These are phyloP conservation scores for Novumbra hubbsi DNA, from an alignment of 2,797 vertebrate genomes.

Conservation along the genomic window DNA sequence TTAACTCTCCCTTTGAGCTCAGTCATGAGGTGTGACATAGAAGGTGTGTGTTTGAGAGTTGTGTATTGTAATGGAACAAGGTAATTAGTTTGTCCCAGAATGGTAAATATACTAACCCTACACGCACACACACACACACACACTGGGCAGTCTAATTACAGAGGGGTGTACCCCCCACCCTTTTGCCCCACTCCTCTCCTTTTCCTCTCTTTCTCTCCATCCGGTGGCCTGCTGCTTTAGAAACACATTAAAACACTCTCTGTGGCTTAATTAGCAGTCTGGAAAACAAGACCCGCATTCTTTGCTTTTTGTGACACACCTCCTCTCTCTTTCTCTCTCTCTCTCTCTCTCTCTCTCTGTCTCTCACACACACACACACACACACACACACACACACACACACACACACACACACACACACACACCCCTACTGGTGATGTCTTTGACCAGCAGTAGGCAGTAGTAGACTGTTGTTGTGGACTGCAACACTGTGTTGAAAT, in stretches of 20 bases:
- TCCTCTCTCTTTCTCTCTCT: not conserved
- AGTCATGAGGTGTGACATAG: slow-evolving; percentile 3
- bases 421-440: slow-evolving; percentile 10
- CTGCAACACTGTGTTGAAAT: slow-evolving; percentile 29
- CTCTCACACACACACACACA: slow-evolving; percentile 24
- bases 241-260: slow-evolving; percentile 74
- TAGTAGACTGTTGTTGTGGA: slow-evolving; percentile 25
- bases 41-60: not conserved
- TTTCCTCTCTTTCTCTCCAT: slow-evolving; percentile 56
- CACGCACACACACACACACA: slow-evolving; percentile 37
- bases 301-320: slow-evolving; percentile 54
- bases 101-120: not conserved
- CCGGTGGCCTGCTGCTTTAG: slow-evolving; percentile 78
- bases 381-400: slow-evolving; percentile 21
- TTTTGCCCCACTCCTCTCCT: slow-evolving; percentile 32
- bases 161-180: slow-evolving; percentile 47
- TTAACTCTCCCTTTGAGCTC: not conserved
- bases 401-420: slow-evolving; percentile 11
- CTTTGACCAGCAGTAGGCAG: slow-evolving; percentile 57
- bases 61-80: slow-evolving; percentile 11
- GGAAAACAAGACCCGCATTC: slow-evolving; percentile 75
- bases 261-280: slow-evolving; percentile 78
- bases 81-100: slow-evolving; percentile 55
- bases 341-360: slow-evolving; percentile 34
- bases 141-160: slow-evolving; percentile 73